Conservation (phyloP, 1,140 invertebrate species). For the Bombus huntii region DNA sequence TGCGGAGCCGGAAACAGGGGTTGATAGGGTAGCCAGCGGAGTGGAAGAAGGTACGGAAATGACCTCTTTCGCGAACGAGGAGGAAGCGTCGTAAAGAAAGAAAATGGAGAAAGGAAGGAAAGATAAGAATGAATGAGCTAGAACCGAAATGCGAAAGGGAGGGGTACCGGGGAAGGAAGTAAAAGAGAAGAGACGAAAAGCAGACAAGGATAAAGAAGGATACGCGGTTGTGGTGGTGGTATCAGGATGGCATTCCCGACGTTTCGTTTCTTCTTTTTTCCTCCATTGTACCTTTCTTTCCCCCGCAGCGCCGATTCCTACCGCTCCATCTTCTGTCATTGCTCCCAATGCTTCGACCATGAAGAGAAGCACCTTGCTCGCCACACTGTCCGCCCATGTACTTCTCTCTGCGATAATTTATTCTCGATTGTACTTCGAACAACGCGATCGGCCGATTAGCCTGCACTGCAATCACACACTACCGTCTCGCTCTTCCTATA, state of each 20-base stretch:
- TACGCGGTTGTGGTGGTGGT: constrained; percentile 46
- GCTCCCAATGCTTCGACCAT: constrained; percentile 23
- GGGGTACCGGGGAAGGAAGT: background rate
- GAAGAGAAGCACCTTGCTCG: constrained; percentile 57
- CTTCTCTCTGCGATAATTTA: constrained; percentile 22
- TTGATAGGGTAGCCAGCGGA: background rate
- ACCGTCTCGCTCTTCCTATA: background rate
- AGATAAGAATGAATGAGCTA: background rate
- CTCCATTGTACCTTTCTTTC: constrained; percentile 42
- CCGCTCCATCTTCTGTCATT: constrained; percentile 37
- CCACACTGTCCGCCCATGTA: constrained; percentile 10
- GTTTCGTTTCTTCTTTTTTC: constrained; percentile 65
- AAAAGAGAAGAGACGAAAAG: background rate
- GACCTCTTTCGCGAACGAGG: background rate
- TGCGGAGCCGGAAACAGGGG: background rate
- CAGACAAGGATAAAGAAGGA: constrained; percentile 28
- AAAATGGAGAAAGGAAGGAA: background rate
- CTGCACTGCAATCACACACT: background rate
- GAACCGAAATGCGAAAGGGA: background rate
- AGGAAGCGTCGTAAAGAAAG: background rate
- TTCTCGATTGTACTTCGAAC: background rate
- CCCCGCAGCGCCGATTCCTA: constrained; percentile 25
- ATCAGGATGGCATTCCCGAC: constrained; percentile 72
- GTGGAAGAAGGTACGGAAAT: background rate
- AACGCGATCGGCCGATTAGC: constrained; percentile 28